These are phyloP conservation scores for Meleagris gallopavo DNA, from an alignment of 2,113 vertebrate genomes.

Conservation along the genomic window DNA sequence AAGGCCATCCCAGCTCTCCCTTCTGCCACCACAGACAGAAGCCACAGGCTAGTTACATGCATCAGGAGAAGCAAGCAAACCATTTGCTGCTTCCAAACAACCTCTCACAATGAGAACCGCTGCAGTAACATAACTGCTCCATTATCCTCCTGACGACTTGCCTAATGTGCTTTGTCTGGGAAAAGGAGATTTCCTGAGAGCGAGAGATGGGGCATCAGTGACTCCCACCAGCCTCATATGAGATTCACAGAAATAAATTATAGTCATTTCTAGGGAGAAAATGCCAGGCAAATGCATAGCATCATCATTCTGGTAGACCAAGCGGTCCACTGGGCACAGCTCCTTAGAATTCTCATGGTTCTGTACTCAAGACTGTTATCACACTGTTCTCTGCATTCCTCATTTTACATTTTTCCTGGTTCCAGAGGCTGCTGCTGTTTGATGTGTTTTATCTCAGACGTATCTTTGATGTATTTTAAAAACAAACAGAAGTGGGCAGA, in stretches of 20 bases:
- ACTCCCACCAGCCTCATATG: neutral
- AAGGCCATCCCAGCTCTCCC: neutral
- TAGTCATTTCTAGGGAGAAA: neutral
- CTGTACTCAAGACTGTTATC: neutral
- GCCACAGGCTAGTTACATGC: neutral
- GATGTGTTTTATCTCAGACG: slow-evolving; percentile 22
- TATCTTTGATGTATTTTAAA: slow-evolving; percentile 59
- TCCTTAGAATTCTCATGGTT: neutral
- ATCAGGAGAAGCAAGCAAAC: neutral
- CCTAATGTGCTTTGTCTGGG: neutral
- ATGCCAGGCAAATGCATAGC: neutral
- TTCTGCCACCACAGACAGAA: neutral
- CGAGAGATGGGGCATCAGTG: neutral
- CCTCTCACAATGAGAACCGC: neutral
- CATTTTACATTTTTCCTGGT: neutral
- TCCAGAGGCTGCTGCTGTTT: slow-evolving; percentile 14
- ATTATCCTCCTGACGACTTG: neutral
- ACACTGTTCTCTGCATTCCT: neutral
- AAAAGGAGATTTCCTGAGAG: neutral
- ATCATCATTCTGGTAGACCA: neutral
- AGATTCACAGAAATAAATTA: neutral
- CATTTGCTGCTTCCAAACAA: neutral
- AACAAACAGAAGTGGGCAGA: slow-evolving; percentile 21
- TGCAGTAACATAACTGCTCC: neutral
- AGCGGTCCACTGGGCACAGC: neutral